Evolutionary conservation across 2,113 vertebrate species (phyloP), one percentile per base, ranked within the genome.

Genomic region (Heterochromis multidens): DNA sequence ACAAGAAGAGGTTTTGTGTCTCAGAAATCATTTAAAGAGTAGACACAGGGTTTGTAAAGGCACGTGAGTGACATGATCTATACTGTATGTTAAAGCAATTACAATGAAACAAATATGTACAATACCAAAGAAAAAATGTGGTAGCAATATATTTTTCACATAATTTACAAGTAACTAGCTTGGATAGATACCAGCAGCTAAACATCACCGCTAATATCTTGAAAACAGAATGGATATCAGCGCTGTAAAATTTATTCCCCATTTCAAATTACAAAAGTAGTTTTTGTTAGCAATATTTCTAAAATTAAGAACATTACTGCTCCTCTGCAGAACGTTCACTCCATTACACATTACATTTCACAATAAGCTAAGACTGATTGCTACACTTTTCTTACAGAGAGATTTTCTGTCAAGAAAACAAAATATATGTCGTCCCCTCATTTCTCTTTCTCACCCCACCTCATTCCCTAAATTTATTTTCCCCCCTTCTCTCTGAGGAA

Each of bases 51-150:
- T 54, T 87, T 57, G 86, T 35, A 7, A 88, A 91, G 82, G 81
- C 58, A 88, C 23, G 6, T 60, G 60, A 86, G 59, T 78, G 83
- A 90, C 83, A 58, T 81, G 87, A 74, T 74, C 91, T 90, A 88
- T 67, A 74, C 58, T 35, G 31, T 58, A 57, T 63, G 83, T 89
- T 92, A 85, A 87, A 83, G 84, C 74, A 77, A 80, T 87, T 82
- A 84, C 61, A 35, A 85, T 59, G 14, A 86, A 82, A 94, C 81
- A 93, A 94, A 93, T 93, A 94, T 95, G 62, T 95, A 95, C 93
- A 94, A 92, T 85, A 91, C 77, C 85, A 86, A 90, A 87, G 56
- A 85, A 58, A 90, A 86, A 87, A 91, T 29, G 85, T 88, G 62
- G 82, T 63, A 82, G 43, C 61, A 80, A 86, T 86, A 89, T 33